Percentiles rank a stretch among this genome's conserved stretches.
These are phyloP conservation scores for Mus pahari DNA, from an alignment of 2,113 vertebrate genomes.

Conservation along the genomic window DNA sequence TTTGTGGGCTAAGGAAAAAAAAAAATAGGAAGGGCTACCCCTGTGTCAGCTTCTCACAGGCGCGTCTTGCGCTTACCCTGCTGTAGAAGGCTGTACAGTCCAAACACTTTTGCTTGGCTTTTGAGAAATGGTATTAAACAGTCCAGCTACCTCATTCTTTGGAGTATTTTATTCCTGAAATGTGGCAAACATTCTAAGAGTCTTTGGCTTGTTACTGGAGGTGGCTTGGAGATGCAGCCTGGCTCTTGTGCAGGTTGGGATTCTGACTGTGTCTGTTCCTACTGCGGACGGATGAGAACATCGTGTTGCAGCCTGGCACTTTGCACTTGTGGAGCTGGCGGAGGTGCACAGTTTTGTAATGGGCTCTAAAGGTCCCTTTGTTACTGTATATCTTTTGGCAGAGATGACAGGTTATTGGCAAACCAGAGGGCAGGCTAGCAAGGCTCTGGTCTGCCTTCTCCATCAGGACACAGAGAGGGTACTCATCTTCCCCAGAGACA, in stretches of 20 bases:
- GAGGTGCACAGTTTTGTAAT: slow-evolving; percentile 98
- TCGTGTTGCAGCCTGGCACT: slow-evolving; percentile 94
- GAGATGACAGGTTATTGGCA: slow-evolving; percentile 95
- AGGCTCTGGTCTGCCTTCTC: slow-evolving; percentile 88
- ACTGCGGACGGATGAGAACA: slow-evolving; percentile 97
- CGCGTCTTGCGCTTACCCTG: slow-evolving; percentile 27
- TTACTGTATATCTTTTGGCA: slow-evolving; percentile 98
- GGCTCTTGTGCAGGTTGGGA: slow-evolving; percentile 96
- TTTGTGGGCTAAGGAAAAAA: slow-evolving; percentile 75
- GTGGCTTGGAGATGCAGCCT: slow-evolving; percentile 84
- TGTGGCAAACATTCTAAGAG: slow-evolving; percentile 57
- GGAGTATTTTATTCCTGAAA: slow-evolving; percentile 80
- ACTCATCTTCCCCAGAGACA: slow-evolving; percentile 85
- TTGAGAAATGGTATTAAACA: slow-evolving; percentile 66
- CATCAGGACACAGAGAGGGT: slow-evolving; percentile 84
- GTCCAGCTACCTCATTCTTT: slow-evolving; percentile 1
- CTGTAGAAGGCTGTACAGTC: neutral
- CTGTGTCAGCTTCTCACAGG: slow-evolving; percentile 22
- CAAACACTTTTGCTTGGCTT: neutral
- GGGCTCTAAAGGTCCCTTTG: slow-evolving; percentile 97
- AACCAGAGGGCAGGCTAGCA: slow-evolving; percentile 85
- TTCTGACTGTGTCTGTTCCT: slow-evolving; percentile 98
- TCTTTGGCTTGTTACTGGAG: slow-evolving; percentile 77
- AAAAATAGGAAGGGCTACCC: slow-evolving; percentile 49
- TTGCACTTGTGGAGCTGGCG: slow-evolving; percentile 97